A percentile compares a stretch with the other conserved stretches of the same genome.
These are phyloP conservation scores for Scolanthus callimorphus DNA, from an alignment of 92 coral and sea anemone genomes.

Conservation along the genomic window DNA sequence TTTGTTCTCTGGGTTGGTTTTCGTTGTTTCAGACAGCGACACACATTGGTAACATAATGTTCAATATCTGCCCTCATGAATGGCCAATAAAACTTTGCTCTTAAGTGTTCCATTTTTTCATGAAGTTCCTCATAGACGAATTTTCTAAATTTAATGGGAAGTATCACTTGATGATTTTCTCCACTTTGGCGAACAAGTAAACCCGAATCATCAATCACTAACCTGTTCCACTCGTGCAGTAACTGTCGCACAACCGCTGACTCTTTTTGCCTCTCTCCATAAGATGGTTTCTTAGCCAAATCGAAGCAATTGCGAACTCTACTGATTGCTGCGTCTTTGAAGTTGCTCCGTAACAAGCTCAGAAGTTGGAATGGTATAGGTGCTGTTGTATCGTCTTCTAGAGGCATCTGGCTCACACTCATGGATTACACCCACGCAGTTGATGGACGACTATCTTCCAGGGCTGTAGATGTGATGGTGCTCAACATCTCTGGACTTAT, in stretches of 20 bases:
- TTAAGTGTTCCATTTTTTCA: slow-evolving; percentile 47
- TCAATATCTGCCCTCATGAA: slow-evolving; percentile 47
- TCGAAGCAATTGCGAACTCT: slow-evolving; percentile 33
- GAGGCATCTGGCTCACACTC: slow-evolving; percentile 5
- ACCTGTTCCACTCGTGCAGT: slow-evolving; percentile 34
- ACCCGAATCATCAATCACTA: slow-evolving; percentile 17
- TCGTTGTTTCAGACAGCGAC: slow-evolving; percentile 38
- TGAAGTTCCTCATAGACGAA: slow-evolving; percentile 37
- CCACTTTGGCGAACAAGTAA: slow-evolving; percentile 8
- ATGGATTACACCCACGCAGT: slow-evolving; percentile 18
- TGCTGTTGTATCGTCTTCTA: slow-evolving; percentile 1
- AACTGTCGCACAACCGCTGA: slow-evolving; percentile 23
- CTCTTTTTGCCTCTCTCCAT: slow-evolving; percentile 25
- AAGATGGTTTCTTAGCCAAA: slow-evolving; percentile 15
- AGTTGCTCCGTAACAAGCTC: slow-evolving; percentile 26
- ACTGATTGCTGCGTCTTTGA: slow-evolving; percentile 20
- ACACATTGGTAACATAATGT: slow-evolving; percentile 36
- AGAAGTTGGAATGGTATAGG: slow-evolving; percentile 5
- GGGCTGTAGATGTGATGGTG: slow-evolving; percentile 12
- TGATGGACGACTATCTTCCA: slow-evolving; percentile 6
- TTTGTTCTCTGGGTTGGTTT: slow-evolving; percentile 16
- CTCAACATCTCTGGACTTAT: slow-evolving; percentile 14
- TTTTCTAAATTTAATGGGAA: slow-evolving; percentile 22
- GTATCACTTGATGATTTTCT: slow-evolving; percentile 13
- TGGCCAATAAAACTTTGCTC: slow-evolving; percentile 53